Base-by-base conservation (phyloP, 2,888 invertebrate genomes). In the Melipona beecheii region DNA sequence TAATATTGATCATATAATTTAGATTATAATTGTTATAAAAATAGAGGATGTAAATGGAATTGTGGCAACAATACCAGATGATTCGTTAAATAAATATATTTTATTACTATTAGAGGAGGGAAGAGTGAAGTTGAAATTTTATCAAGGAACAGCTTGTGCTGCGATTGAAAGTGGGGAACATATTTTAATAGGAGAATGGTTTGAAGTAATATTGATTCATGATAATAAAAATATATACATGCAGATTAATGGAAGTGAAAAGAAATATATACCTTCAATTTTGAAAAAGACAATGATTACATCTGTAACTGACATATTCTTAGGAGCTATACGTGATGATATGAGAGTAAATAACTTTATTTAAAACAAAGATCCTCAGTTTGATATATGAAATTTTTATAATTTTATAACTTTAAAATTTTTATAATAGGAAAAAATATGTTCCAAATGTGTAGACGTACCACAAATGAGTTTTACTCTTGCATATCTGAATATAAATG, bases 151-250 rank as follows among this genome's bases (percentile, higher is more conserved):
- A 2, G 93, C 93, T 76, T 92, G 92, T 68, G 92, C 95, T 15
- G 95, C 95, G 86, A 93, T 92, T 72, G 94, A 91, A 71, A 95
- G 95, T 85, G 93, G 93, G n/a, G 91, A 92, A 4, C 95, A 95
- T 82, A 94, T 91, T 84, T 91, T 90, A 9, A 91, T 93, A 2
- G 93, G 94, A 70, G 94, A 95, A 84, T 95, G 95, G 95, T 86
- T 95, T 62, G 95, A 95, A 86, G 81, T 95, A 17, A 89, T 87
- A 2, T 52, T 95, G 62, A 89, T 91, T 52, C 92, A 86, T 60
- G 93, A 93, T 24, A 91, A 92, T 54, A 93, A 93, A 81, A 93
- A 94, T n/a, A 93, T 95, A n/a, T 95, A 95, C 91, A 93, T 94
- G 2, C 89, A 92, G 27, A 92, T 95, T 24, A 95, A 95, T 89